Evolutionary conservation across 2,888 invertebrate genomes (phyloP), one percentile per base, ranked within the genome.

Genomic region (Tachina fera): DNA sequence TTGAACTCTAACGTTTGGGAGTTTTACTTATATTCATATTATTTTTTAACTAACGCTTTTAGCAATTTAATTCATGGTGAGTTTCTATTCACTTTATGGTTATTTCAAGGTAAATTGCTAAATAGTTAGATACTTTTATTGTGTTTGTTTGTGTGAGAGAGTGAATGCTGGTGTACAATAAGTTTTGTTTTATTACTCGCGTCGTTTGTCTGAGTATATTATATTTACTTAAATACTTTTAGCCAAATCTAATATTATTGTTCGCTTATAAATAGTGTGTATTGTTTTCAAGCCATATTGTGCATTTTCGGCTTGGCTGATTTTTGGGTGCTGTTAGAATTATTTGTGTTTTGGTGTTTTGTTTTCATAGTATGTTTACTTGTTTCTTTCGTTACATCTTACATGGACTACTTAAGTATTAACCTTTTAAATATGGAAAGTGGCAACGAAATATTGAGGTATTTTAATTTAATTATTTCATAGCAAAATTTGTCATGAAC

Each of bases 271-370:
- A 47, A 70, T 6, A 31, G 49, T 72, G 19, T 79, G 56, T 67
- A 22, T 63, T 78, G 77, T 47, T 67, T 56, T 56, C 16, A 63
- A 51, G 49, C 58, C 65, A 41, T 16, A 68, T 31, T 68, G 45
- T 77, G n/a, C 74, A 79, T 85, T 87, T 88, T 84, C 86, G 74
- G 88, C 88, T 86, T 87, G 74, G 87, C 53, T 88, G 87, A 82
- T 86, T 87, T 87, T 87, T 71, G 71, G 67, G 74, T 78, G 77
- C 72, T 82, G 84, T 87, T 84, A 82, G 74, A 79, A 78, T 71
- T 78, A 56, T 71, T 86, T 58, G 77, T 80, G 31, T 83, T 75
- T 70, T 61, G 3, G 68, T 22, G 13, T 63, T 82, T 61, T 65
- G 60, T 79, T 84, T 79, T 58, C 41, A 43, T 58, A 56, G 45